phyloP scores from a whole-genome alignment of 2,113 vertebrate genomes.

The Pachypanchax playfairii region DNA sequence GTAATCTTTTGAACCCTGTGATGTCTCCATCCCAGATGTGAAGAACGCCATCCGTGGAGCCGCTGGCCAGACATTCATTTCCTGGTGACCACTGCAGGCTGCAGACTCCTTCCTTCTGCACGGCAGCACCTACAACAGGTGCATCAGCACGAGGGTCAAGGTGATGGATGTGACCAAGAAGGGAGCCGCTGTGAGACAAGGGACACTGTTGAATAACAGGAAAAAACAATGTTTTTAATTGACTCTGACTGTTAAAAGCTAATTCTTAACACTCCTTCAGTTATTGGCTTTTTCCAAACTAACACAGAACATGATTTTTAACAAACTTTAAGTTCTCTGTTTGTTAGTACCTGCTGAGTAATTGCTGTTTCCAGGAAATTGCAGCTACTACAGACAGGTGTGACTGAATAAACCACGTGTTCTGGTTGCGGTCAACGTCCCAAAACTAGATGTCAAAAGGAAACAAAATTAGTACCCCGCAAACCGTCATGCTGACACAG shows the following conservation, averaged over 20 bases:
- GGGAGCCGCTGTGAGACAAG: constrained; percentile 75
- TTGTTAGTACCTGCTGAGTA: constrained; percentile 82
- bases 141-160: constrained; percentile 67
- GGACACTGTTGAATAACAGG: neutral
- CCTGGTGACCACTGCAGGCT: constrained; percentile 81
- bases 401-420: constrained; percentile 70
- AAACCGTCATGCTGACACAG: constrained; percentile 40
- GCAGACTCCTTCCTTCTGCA: constrained; percentile 73
- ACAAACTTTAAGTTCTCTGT: neutral
- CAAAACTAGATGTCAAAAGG: constrained; percentile 75
- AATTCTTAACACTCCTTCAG: no score
- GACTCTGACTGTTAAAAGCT: no score
- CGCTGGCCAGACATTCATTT: constrained; percentile 73
- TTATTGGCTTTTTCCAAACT: neutral
- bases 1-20: constrained; percentile 33
- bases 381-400: constrained; percentile 79
- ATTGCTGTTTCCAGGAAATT: constrained; percentile 81
- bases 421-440: constrained; percentile 79
- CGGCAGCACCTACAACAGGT: constrained; percentile 61
- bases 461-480: constrained; percentile 22
- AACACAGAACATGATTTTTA: neutral
- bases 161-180: constrained; percentile 78
- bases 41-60: constrained; percentile 76
- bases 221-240: no score
- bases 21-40: constrained; percentile 76